phyloP scores from a whole-genome alignment of 2,797 vertebrate genomes.

The Taeniopygia guttata region DNA sequence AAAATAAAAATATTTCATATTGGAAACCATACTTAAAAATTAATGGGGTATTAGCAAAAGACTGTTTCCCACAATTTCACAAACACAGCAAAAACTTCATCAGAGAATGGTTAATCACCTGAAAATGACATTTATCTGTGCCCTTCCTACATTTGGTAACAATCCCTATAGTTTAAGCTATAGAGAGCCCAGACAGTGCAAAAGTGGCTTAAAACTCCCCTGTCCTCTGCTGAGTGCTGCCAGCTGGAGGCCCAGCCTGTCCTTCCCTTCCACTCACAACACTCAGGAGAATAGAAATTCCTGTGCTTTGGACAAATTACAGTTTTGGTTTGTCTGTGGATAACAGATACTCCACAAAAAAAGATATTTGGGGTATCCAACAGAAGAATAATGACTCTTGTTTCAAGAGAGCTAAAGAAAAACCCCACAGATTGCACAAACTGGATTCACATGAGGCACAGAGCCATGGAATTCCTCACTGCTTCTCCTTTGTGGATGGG shows the following conservation, averaged over 20 bases:
- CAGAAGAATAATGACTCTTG: not conserved
- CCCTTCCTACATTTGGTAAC: not conserved
- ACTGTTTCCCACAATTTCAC: not conserved
- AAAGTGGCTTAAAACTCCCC: not conserved
- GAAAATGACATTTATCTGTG: not conserved
- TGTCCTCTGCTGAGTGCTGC: not conserved
- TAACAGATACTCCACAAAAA: not conserved
- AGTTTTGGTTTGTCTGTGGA: not conserved
- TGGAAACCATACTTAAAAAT: constrained; percentile 57
- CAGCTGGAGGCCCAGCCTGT: not conserved
- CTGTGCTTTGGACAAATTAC: not conserved
- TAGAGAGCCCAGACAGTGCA: not conserved
- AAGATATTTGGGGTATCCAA: not conserved
- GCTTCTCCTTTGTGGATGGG: not conserved
- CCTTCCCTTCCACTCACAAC: not conserved
- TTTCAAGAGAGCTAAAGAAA: not conserved
- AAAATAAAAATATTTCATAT: constrained; percentile 63
- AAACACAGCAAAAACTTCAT: constrained; percentile 16
- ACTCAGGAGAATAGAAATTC: not conserved
- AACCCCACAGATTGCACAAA: not conserved
- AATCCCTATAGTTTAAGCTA: not conserved
- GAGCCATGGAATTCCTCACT: not conserved
- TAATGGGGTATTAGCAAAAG: constrained; percentile 44
- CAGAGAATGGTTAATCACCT: not conserved
- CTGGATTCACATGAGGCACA: not conserved